These are phyloP conservation scores for Falco punctatus DNA, from an alignment of 2,113 vertebrate species.

Conservation along the genomic window DNA sequence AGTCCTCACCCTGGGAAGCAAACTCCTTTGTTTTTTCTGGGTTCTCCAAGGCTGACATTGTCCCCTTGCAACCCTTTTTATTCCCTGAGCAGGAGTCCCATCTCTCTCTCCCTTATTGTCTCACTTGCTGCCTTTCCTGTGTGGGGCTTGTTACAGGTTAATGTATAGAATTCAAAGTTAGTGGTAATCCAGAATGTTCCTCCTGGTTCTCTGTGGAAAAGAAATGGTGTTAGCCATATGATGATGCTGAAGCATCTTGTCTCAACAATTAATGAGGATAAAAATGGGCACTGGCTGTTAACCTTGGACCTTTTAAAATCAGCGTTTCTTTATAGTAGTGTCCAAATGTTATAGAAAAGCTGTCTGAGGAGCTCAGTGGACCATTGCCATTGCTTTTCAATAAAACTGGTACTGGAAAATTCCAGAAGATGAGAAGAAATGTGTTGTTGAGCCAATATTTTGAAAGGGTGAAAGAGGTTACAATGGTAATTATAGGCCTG, in stretches of 20 bases:
- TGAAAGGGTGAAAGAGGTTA: conserved; percentile 22
- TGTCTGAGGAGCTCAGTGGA: neutral
- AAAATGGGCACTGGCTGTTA: neutral
- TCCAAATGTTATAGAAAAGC: neutral
- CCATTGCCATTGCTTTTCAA: neutral
- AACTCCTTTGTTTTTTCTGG: neutral
- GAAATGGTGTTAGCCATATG: neutral
- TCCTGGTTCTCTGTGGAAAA: neutral
- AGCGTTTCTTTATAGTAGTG: neutral
- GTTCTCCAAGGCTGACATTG: neutral
- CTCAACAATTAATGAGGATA: neutral
- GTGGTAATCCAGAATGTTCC: neutral
- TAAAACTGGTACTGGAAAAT: neutral
- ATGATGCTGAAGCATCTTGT: neutral
- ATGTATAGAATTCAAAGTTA: neutral
- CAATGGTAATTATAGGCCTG: neutral
- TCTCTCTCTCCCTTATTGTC: neutral
- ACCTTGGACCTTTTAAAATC: neutral
- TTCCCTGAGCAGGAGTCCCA: neutral
- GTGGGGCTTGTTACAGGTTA: neutral
- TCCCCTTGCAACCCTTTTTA: neutral
- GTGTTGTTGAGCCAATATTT: neutral
- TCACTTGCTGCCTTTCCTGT: neutral
- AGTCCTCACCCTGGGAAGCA: neutral
- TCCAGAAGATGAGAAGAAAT: conserved; percentile 5